Percentiles rank a stretch among this genome's conserved stretches.
phyloP scores from a whole-genome alignment of 2,888 invertebrate genomes.

The Pharmacophagus antenor region DNA sequence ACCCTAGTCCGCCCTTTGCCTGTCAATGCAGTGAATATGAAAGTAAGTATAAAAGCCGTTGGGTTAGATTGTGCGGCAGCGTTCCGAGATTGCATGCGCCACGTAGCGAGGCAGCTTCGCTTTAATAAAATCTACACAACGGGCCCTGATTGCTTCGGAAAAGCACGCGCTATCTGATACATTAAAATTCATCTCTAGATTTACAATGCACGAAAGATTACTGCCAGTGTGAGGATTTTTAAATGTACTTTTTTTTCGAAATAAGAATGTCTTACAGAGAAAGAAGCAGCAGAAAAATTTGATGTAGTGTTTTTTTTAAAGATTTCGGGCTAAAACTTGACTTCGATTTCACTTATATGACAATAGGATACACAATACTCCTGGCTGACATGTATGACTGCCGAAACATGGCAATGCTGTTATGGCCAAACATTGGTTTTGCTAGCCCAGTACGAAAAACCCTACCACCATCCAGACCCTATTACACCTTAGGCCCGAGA shows the following conservation, averaged over 20 bases:
- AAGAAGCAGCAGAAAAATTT: no score
- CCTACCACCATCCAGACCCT: no score
- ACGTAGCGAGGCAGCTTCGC: constrained; percentile 36
- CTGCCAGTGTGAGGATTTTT: background rate
- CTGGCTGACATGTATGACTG: no score
- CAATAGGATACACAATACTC: no score
- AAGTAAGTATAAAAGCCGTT: constrained; percentile 57
- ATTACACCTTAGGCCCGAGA: no score
- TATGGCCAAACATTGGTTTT: no score
- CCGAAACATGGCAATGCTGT: no score
- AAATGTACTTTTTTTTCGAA: constrained; percentile 1
- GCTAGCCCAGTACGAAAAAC: no score
- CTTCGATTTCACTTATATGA: no score
- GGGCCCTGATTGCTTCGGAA: constrained; percentile 38
- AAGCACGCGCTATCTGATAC: constrained; percentile 35
- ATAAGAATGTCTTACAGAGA: no score
- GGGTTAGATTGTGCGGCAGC: constrained; percentile 51
- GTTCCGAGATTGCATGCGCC: constrained; percentile 47
- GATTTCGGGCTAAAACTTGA: no score
- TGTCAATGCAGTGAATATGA: constrained; percentile 63
- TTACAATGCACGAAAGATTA: constrained; percentile 16
- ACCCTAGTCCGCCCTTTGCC: constrained; percentile 50
- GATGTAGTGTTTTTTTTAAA: no score
- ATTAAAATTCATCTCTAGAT: constrained; percentile 33
- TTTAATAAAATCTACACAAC: constrained; percentile 43